These are phyloP conservation scores for Chinchilla lanigera DNA, from an alignment of 2,113 vertebrate genomes.

Conservation along the genomic window DNA sequence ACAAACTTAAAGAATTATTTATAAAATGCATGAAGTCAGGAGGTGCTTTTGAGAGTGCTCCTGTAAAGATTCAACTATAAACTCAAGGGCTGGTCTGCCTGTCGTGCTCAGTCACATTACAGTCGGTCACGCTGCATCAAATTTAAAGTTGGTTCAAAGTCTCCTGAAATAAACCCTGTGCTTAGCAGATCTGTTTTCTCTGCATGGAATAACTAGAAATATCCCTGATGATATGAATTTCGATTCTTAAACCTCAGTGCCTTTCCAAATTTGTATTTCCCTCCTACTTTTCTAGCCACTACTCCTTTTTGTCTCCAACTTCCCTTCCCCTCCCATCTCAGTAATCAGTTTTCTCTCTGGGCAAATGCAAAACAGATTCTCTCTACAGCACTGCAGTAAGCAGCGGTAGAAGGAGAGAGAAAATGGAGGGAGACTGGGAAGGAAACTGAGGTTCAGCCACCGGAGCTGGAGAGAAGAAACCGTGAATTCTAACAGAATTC, in stretches of 20 bases:
- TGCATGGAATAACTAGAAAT: neutral
- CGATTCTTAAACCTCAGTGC: neutral
- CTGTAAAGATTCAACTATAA: conserved; percentile 51
- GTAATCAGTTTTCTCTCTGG: conserved; percentile 37
- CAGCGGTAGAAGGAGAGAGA: neutral
- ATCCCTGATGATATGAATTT: neutral
- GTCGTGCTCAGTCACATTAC: neutral
- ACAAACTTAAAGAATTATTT: conserved; percentile 43
- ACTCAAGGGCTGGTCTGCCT: conserved; percentile 6
- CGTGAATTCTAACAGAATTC: conserved; percentile 59
- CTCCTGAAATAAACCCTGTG: neutral
- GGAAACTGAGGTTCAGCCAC: conserved; percentile 64
- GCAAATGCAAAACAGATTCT: neutral
- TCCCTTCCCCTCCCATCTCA: conserved; percentile 18
- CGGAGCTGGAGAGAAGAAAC: conserved; percentile 57
- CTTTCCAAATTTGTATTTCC: conserved; percentile 55
- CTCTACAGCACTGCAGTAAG: neutral
- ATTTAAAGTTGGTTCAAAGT: conserved; percentile 53
- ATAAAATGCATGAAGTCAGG: conserved; percentile 50
- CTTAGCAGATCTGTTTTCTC: neutral
- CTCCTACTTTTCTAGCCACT: conserved; percentile 51
- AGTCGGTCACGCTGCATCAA: neutral
- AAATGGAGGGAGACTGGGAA: conserved; percentile 36
- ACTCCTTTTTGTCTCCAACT: conserved; percentile 39
- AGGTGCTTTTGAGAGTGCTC: conserved; percentile 5